Evolutionary conservation across 2,888 invertebrate genomes (phyloP).

Genomic region (Spisula solida): DNA sequence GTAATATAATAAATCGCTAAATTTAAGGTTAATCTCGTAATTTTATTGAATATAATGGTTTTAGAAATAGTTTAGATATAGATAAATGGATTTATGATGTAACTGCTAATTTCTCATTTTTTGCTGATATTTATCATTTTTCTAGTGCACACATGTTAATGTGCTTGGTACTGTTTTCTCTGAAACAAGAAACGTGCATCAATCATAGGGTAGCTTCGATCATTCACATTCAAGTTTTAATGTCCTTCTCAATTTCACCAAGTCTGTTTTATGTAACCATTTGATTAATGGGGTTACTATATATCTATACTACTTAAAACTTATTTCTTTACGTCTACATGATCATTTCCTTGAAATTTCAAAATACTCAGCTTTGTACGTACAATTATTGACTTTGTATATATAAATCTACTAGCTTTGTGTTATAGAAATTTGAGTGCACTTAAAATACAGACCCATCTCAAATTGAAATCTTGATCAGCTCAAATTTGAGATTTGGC

Average conservation of each 20-base stretch:
- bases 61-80: neutral
- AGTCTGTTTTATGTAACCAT: slow-evolving; percentile 12
- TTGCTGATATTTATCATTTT: slow-evolving; percentile 1
- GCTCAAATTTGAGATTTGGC: neutral
- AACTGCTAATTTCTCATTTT: neutral
- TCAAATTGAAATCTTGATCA: neutral
- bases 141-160: neutral
- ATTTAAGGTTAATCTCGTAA: neutral
- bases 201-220: neutral
- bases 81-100: neutral
- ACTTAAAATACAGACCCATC: no score
- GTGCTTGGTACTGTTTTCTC: neutral
- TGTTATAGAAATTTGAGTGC: no score
- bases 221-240: neutral
- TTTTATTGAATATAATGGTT: slow-evolving; percentile 20
- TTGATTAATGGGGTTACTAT: neutral
- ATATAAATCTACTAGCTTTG: neutral
- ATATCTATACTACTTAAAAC: neutral
- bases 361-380: no score
- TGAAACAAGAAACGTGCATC: neutral
- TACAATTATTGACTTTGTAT: neutral
- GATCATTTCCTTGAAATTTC: no score
- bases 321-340: no score
- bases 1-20: neutral
- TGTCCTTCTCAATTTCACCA: neutral